Conservation (phyloP, 2,113 vertebrate genomes). For the Tragelaphus imberbis region DNA sequence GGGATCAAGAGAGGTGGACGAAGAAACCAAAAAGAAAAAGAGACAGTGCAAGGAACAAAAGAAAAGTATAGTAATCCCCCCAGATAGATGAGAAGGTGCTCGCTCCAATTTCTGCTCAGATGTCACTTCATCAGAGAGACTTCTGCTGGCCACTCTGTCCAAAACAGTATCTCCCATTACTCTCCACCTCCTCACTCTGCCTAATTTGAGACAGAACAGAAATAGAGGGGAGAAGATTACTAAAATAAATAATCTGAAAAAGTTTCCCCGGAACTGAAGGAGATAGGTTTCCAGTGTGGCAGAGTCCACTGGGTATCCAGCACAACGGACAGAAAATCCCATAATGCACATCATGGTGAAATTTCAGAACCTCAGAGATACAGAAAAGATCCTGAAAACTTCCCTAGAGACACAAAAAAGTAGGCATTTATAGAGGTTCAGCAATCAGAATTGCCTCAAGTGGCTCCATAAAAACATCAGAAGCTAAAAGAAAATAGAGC, state of each 20-base stretch:
- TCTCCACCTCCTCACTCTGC: not conserved
- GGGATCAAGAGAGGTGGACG: not conserved
- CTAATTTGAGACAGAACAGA: not conserved
- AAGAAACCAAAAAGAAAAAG: not conserved
- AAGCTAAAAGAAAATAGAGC: not conserved
- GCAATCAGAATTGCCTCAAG: not conserved
- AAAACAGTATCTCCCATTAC: not conserved
- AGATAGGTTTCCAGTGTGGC: not conserved
- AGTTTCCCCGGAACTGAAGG: not conserved
- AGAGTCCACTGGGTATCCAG: not conserved
- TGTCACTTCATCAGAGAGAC: not conserved
- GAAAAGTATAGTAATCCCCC: not conserved
- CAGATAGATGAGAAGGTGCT: not conserved
- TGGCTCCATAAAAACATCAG: slow-evolving; percentile 40
- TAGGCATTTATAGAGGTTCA: not conserved
- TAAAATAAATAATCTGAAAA: not conserved
- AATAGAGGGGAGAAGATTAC: not conserved
- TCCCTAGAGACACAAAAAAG: not conserved
- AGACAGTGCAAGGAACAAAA: not conserved
- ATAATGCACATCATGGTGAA: not conserved
- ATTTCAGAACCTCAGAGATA: not conserved
- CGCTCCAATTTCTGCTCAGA: not conserved
- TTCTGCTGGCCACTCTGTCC: not conserved
- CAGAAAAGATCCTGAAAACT: slow-evolving; percentile 10
- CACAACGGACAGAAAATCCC: not conserved